These are phyloP conservation scores for Oryzias javanicus DNA, from an alignment of 2,113 vertebrate species.

Conservation along the genomic window DNA sequence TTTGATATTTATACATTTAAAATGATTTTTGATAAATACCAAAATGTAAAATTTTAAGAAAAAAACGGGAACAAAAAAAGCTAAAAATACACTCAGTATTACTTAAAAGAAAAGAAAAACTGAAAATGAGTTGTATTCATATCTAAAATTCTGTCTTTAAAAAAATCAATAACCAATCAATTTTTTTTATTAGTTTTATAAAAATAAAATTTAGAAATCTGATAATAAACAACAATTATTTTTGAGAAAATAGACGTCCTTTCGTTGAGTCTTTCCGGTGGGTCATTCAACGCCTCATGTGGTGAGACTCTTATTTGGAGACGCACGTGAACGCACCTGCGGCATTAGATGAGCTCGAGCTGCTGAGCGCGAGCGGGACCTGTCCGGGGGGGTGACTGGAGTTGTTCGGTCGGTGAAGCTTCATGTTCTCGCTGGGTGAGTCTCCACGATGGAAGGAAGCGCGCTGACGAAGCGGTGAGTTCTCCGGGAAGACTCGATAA, in stretches of 20 bases:
- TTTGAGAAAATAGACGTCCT: background rate
- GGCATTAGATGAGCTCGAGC: conserved; percentile 44
- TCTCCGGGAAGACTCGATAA: background rate
- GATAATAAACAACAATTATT: too few relatives aligned
- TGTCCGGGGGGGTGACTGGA: conserved; percentile 20
- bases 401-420: conserved; percentile 30
- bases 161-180: too few relatives aligned
- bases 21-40: too few relatives aligned
- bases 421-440: conserved; percentile 59
- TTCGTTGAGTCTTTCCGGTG: background rate
- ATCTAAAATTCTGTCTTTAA: too few relatives aligned
- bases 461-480: background rate
- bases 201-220: too few relatives aligned
- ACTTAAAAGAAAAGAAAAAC: too few relatives aligned
- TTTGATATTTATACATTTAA: too few relatives aligned
- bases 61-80: too few relatives aligned
- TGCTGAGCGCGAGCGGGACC: conserved; percentile 19
- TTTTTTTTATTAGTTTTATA: too few relatives aligned
- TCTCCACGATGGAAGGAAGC: background rate
- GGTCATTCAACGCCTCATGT: background rate
- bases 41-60: too few relatives aligned
- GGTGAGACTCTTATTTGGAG: conserved; percentile 12
- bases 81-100: too few relatives aligned
- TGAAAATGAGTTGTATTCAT: too few relatives aligned
- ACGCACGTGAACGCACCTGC: conserved; percentile 31